Evolutionary conservation across 1,140 invertebrate genomes (phyloP), one percentile per base, ranked within the genome.

Genomic region (Laupala kohalensis): DNA sequence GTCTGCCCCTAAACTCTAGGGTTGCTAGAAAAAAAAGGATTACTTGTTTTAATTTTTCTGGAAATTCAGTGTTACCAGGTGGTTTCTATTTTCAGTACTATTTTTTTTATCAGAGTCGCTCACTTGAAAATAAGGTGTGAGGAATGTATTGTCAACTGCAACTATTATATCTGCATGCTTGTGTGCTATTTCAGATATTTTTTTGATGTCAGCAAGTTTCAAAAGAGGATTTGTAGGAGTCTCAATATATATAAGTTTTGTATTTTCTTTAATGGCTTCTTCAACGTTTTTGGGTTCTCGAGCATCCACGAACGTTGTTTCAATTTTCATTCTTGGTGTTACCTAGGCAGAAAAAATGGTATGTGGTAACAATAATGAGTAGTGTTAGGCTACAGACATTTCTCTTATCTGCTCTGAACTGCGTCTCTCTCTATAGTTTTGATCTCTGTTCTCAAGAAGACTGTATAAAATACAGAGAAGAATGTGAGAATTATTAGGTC

Each of bases 231-330:
- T 99, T n/a, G 97, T 97, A 3, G 97, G 97, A 0, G 93, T 92
- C 83, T 99, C 98, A 69, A 99, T 82, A 96, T 97, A 99, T 25
- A 99, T 84, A 83, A 98, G 86, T 92, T 94, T 97, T 4, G 96
- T 98, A 74, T 94, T 95, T 4, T 88, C 81, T 80, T 88, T 87
- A 24, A 98, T 83, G 5, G 88, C 86, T 28, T 86, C 84, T 73
- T 87, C 81, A 15, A 98, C 76, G 73, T 88, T 85, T 62, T 88
- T 82, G 12, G 86, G 71, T 75, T 93, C 83, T 6, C 88, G 89
- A 69, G 90, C 86, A 82, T 98, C 93, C 19, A 94, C 88, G 81
- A 96, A 94, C 2, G 89, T 85, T 24, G 86, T 83, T 75, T 89
- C 79, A 12, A 98, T 85, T 15, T 90, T 90, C 74, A 91, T 83